Percentiles rank a stretch among this genome's conserved stretches.
These are phyloP conservation scores for Antedon mediterranea DNA, from an alignment of 53 echinoderm and acorn worm genomes.

Conservation along the genomic window DNA sequence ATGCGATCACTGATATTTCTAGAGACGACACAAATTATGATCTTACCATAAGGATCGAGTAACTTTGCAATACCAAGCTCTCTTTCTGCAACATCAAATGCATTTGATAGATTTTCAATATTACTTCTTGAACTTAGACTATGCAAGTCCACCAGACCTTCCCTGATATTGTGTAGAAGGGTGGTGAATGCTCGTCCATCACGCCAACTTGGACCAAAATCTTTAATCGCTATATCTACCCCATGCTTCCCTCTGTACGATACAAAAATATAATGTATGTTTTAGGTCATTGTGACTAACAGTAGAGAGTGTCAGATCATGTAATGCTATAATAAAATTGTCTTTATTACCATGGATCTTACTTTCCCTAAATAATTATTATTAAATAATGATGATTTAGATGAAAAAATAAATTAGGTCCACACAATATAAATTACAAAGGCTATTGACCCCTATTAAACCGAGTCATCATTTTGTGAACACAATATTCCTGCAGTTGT, in stretches of 20 bases:
- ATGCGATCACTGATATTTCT: too few relatives aligned
- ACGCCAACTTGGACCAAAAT: slow-evolving; percentile 95
- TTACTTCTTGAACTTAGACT: slow-evolving; percentile 45
- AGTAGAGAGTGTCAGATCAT: background rate
- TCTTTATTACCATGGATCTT: background rate
- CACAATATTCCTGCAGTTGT: too few relatives aligned
- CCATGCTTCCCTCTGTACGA: slow-evolving; percentile 18
- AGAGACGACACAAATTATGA: too few relatives aligned
- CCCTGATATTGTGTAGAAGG: slow-evolving; percentile 68
- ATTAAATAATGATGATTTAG: too few relatives aligned
- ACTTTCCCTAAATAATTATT: too few relatives aligned
- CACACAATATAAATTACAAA: too few relatives aligned
- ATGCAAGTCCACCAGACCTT: slow-evolving; percentile 56
- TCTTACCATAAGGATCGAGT: slow-evolving; percentile 82
- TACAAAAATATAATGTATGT: background rate
- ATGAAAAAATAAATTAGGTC: too few relatives aligned
- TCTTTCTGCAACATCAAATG: slow-evolving; percentile 68
- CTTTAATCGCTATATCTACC: slow-evolving; percentile 38
- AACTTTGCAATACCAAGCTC: slow-evolving; percentile 74
- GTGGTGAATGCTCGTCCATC: slow-evolving; percentile 89
- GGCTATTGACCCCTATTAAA: too few relatives aligned
- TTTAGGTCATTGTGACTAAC: background rate
- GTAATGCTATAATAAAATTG: background rate
- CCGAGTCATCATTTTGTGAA: too few relatives aligned
- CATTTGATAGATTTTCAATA: slow-evolving; percentile 65